Evolutionary conservation across 2,888 invertebrate species (phyloP).

Genomic region (Euproctis similis): DNA sequence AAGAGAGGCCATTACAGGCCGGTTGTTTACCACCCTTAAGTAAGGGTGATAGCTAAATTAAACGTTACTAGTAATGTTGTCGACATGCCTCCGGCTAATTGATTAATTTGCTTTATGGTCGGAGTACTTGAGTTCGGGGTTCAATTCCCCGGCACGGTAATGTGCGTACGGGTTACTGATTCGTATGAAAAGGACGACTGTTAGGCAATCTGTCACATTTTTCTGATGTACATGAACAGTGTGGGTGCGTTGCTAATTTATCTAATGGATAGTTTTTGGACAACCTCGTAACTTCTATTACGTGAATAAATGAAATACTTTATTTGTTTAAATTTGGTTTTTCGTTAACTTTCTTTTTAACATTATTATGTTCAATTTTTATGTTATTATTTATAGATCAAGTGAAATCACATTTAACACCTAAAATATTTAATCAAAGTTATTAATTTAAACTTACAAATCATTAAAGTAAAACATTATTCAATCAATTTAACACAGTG

Average conservation of each 20-base stretch:
- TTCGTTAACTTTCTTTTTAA: too few species aligned
- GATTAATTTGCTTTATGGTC: slow-evolving; percentile 76
- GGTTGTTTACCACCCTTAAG: slow-evolving; percentile 36
- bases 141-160: slow-evolving; percentile 56
- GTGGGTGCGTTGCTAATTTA: slow-evolving; percentile 28
- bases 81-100: slow-evolving; percentile 74
- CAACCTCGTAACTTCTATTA: too few species aligned
- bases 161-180: slow-evolving; percentile 59
- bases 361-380: too few species aligned
- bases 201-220: slow-evolving; percentile 73
- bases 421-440: too few species aligned
- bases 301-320: too few species aligned
- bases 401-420: too few species aligned
- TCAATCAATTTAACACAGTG: too few species aligned
- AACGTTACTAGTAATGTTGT: slow-evolving; percentile 71
- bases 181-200: slow-evolving; percentile 52
- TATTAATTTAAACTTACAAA: too few species aligned
- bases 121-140: slow-evolving; percentile 60
- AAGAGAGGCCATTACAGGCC: slow-evolving; percentile 25
- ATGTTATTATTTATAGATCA: too few species aligned
- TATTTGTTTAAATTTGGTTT: too few species aligned
- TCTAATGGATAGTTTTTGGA: slow-evolving; percentile 43
- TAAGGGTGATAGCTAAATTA: slow-evolving; percentile 57
- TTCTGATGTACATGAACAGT: slow-evolving; percentile 34
- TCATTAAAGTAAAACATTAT: too few species aligned